Percentiles rank a stretch among this genome's conserved stretches.
Conservation (phyloP, 2,888 invertebrate genomes). For the Noctua fimbriata region DNA sequence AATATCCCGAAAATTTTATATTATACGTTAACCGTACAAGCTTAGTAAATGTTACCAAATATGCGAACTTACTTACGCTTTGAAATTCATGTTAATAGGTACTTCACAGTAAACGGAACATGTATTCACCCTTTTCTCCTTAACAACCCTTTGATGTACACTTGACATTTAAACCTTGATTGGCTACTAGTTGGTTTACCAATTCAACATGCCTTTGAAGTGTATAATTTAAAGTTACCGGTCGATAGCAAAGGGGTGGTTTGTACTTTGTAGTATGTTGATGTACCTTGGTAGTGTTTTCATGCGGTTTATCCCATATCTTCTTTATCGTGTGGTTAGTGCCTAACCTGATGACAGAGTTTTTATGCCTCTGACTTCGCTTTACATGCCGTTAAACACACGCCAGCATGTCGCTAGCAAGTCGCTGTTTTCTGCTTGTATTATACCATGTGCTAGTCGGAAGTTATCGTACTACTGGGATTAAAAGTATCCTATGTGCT, state of each 20-base stretch:
- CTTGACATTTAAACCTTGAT: slow-evolving; percentile 35
- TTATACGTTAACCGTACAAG: background rate
- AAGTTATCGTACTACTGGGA: background rate
- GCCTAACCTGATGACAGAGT: no score
- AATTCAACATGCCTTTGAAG: slow-evolving; percentile 22
- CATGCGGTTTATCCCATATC: background rate
- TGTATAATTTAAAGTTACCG: slow-evolving; percentile 1
- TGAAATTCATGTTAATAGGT: background rate
- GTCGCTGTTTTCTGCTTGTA: no score
- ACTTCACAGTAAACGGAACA: background rate
- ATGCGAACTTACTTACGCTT: background rate
- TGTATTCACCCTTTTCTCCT: background rate
- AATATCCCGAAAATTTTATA: background rate
- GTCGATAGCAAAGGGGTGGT: slow-evolving; percentile 2
- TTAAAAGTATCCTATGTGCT: background rate
- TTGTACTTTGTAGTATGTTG: background rate
- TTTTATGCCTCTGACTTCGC: no score
- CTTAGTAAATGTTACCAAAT: background rate
- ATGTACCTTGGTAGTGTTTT: background rate
- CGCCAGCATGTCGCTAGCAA: no score
- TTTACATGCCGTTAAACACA: no score
- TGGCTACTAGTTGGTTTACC: slow-evolving; percentile 17
- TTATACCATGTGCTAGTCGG: no score
- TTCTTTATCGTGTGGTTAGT: no score
- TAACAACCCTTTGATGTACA: slow-evolving; percentile 21